Evolutionary conservation across 2,888 invertebrate species (phyloP).

Genomic region (Latrodectus hesperus): DNA sequence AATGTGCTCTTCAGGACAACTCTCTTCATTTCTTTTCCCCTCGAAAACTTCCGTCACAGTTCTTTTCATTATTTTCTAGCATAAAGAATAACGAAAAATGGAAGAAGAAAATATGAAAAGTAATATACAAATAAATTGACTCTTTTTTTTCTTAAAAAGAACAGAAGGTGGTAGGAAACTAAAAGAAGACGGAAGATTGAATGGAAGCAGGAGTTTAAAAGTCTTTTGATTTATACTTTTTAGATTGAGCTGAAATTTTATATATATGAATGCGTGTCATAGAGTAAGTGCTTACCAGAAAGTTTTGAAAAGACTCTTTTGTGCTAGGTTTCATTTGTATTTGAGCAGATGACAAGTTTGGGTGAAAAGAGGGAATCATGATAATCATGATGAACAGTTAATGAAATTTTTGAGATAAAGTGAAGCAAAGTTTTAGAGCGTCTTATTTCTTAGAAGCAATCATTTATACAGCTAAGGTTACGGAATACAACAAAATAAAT

Average conservation of each 20-base stretch:
- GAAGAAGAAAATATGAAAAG: conserved; percentile 18
- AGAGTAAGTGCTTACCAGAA: neutral
- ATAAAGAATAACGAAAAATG: neutral
- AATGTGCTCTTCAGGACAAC: neutral
- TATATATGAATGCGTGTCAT: conserved; percentile 3
- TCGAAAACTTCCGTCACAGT: conserved; percentile 33
- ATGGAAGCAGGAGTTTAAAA: neutral
- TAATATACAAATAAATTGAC: conserved; percentile 49
- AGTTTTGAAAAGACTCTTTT: neutral
- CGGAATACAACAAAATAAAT: too few species aligned
- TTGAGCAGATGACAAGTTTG: too few species aligned
- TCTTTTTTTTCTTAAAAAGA: conserved; percentile 12
- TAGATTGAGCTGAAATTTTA: conserved; percentile 16
- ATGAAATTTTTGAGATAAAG: too few species aligned
- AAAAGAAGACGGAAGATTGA: neutral
- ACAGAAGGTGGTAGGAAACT: neutral
- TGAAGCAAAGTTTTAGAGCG: too few species aligned
- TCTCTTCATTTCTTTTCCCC: neutral
- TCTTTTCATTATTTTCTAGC: conserved; percentile 43
- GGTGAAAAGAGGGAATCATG: too few species aligned
- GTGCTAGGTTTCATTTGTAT: too few species aligned
- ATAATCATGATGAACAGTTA: too few species aligned
- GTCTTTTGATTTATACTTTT: conserved; percentile 26
- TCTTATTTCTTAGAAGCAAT: too few species aligned
- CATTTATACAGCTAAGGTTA: too few species aligned